Evolutionary conservation across 2,113 vertebrate species (phyloP), one percentile per base, ranked within the genome.

Genomic region (Oxyruncus cristatus): DNA sequence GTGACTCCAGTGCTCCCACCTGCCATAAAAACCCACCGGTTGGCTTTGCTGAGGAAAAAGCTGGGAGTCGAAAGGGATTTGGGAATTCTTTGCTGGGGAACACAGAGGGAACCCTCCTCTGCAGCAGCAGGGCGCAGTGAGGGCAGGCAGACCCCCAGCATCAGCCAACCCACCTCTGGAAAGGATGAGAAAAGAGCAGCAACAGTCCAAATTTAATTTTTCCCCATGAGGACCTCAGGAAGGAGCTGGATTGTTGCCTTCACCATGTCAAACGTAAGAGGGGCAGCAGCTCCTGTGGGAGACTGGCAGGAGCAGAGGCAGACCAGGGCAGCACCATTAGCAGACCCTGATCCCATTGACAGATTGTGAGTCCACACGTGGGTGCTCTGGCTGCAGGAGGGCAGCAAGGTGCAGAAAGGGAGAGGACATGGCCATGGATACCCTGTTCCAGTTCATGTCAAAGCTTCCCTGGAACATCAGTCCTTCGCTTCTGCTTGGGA

Each of bases 301-400:
- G 39, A 2, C 37, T 0, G 55, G 55, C 55, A 41, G 72, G 53
- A 14, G 35, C 28, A 33, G 73, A 17, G 49, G 39, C 47, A 49
- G 59, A 4, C 6, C 58, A 30, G 49, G 1, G 32, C 88, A 71
- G 7, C 55, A 11, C 65, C 74, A 1, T 2, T 1, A 11, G 6
- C 28, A 56, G 62, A 49, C n/a, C 47, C 63, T 23, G 76, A 28
- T 30, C 55, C 78, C 50, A 3, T 5, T 2, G 6, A 24, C 7
- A 14, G 35, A 7, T 0, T 13, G 3, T 2, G 42, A 63, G 10
- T 3, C 66, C 35, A 5, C 0, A 8, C 1, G 0, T 0, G n/a
- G 78, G 20, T n/a, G 66, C 39, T 85, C 65, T 5, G 55, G 42
- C 73, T 67, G 47, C 47, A 11, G 11, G 47, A 27, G 28, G 4